Evolutionary conservation across 2,888 invertebrate genomes (phyloP).

Genomic region (Latrodectus elegans): DNA sequence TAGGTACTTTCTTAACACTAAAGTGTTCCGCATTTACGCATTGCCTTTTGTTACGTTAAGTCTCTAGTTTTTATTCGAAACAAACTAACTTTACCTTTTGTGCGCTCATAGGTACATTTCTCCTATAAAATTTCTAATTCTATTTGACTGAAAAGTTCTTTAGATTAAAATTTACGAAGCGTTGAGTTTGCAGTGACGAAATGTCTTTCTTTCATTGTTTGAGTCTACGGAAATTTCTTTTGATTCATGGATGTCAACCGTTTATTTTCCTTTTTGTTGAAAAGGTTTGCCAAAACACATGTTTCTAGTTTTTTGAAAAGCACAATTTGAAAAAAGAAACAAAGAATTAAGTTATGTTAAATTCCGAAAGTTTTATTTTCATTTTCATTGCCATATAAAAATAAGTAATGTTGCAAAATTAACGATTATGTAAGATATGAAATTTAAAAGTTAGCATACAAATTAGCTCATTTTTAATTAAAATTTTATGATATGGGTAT

Average conservation of each 20-base stretch:
- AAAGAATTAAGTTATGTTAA: no score
- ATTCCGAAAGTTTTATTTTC: no score
- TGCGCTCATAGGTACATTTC: background rate
- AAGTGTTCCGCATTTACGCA: background rate
- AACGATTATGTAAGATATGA: no score
- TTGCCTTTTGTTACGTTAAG: background rate
- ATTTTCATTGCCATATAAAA: no score
- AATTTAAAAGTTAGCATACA: no score
- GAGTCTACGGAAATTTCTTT: background rate
- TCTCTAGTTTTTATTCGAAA: background rate
- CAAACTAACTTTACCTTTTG: background rate
- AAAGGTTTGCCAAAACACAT: no score
- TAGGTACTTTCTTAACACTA: background rate
- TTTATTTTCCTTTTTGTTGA: no score
- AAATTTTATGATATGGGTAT: no score
- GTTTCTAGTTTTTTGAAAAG: no score
- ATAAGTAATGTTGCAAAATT: no score
- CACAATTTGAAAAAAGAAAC: no score
- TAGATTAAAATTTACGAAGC: background rate
- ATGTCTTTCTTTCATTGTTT: conserved; percentile 1
- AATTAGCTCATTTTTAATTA: no score
- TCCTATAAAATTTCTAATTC: background rate
- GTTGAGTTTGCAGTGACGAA: background rate
- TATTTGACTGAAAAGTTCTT: background rate
- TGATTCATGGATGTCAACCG: background rate